These are phyloP conservation scores for Antennarius striatus DNA, from an alignment of 2,113 vertebrate genomes.

Conservation along the genomic window DNA sequence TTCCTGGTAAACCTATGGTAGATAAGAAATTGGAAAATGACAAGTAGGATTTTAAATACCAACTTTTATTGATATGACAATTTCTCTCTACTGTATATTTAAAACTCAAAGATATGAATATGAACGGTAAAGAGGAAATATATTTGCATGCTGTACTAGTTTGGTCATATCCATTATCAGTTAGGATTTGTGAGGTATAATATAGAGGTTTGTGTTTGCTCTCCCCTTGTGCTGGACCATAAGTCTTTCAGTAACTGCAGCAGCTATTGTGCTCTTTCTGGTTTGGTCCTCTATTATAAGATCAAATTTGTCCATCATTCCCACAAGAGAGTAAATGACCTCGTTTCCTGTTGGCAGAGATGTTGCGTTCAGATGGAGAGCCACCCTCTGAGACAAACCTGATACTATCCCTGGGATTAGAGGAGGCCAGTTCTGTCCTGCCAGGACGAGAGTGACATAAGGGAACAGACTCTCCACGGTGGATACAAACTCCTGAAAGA, in stretches of 20 bases:
- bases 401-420: slow-evolving; percentile 39
- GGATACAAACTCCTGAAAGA: slow-evolving; percentile 66
- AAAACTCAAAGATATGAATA: too few relatives aligned
- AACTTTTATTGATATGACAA: too few relatives aligned
- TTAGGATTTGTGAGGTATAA: slow-evolving; percentile 49
- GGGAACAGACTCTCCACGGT: slow-evolving; percentile 76
- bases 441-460: slow-evolving; percentile 75
- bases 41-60: too few relatives aligned
- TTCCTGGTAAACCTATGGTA: too few relatives aligned
- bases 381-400: slow-evolving; percentile 76
- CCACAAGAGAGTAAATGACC: slow-evolving; percentile 42
- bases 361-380: slow-evolving; percentile 72
- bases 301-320: slow-evolving; percentile 58
- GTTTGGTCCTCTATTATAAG: slow-evolving; percentile 63
- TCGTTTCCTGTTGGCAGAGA: slow-evolving; percentile 31
- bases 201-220: slow-evolving; percentile 70
- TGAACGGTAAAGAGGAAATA: too few relatives aligned
- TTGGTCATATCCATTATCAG: not conserved
- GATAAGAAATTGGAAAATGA: too few relatives aligned
- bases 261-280: not conserved
- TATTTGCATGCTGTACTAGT: not conserved
- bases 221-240: not conserved
- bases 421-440: slow-evolving; percentile 58
- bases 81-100: too few relatives aligned
- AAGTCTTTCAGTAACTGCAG: not conserved